phyloP scores from a whole-genome alignment of 1,140 invertebrate genomes.

The Drosophila persimilis region DNA sequence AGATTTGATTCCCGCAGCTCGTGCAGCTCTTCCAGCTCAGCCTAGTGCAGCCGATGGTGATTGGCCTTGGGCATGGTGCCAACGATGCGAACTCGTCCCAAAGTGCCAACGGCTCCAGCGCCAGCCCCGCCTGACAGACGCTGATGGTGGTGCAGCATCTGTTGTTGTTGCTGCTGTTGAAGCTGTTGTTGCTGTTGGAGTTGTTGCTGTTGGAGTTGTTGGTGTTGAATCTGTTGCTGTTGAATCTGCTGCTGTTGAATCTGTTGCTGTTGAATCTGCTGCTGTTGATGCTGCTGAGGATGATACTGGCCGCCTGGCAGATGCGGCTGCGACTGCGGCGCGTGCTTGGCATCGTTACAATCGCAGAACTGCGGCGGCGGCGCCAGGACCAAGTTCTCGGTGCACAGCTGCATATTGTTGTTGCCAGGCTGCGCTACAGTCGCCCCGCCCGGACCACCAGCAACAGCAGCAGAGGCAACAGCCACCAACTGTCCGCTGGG shows the following conservation, averaged over 20 bases:
- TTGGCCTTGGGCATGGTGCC: slow-evolving; percentile 89
- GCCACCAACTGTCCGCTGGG: slow-evolving; percentile 71
- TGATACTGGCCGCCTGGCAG: slow-evolving; percentile 50
- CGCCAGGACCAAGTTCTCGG: slow-evolving; percentile 87
- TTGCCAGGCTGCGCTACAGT: slow-evolving; percentile 66
- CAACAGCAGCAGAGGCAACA: slow-evolving; percentile 64
- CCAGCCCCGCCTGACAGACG: slow-evolving; percentile 78
- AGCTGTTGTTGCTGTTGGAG: slow-evolving; percentile 77
- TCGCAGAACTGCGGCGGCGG: slow-evolving; percentile 90
- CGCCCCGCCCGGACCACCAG: slow-evolving; percentile 49
- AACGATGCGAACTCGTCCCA: slow-evolving; percentile 90
- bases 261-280: slow-evolving; percentile 48
- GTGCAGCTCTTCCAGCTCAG: not conserved
- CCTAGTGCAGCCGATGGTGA: slow-evolving; percentile 76
- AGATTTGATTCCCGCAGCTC: slow-evolving; percentile 24
- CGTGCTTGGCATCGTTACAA: slow-evolving; percentile 81
- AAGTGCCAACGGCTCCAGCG: slow-evolving; percentile 76
- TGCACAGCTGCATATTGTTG: slow-evolving; percentile 79
- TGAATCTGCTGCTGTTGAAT: slow-evolving; percentile 50
- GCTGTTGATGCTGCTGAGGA: slow-evolving; percentile 52
- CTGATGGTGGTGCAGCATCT: slow-evolving; percentile 77
- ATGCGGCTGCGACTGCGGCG: slow-evolving; percentile 72
- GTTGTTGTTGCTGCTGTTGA: slow-evolving; percentile 70
- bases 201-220: slow-evolving; percentile 66
- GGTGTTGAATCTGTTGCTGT: slow-evolving; percentile 48